Base-by-base conservation (phyloP, 2,888 invertebrate genomes). In the Hydropsyche betteni region DNA sequence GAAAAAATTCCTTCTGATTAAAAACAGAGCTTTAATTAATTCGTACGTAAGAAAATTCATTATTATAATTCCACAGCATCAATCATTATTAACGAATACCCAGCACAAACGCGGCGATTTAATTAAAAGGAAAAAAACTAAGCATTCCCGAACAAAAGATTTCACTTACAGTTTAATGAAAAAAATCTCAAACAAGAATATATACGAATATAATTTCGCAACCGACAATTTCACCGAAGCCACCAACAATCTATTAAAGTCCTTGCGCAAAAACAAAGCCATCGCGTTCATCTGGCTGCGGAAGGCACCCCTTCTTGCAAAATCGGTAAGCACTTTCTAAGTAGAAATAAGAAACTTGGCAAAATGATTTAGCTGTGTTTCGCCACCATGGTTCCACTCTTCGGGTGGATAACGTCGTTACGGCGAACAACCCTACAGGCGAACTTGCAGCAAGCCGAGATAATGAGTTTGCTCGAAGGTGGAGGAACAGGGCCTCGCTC, bases 281-380 rank as follows among this genome's bases (percentile, higher is more conserved):
- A 68, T n/a, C 7, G 10, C 34, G 24, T 8, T 24, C 24, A 24
- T 24, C 12, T 24, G n/a, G 44, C 24, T 8, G 44, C 50, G 44
- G 69, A 8, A 24, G 64, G 64, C 24, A 14, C 14, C 44, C 16
- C 14, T 69, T 69, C 33, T 64, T 14, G 50, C 44, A 34, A 64
- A 58, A 58, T 68, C n/a, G 16, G 33, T n/a, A 68, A 68, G 36
- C 33, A 34, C 38, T 68, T 68, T 38, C 12, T n/a, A 68, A 68
- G 68, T 68, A 51, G 50, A 24, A 69, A 33, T 14, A 14, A 64
- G 16, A 72, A 72, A 72, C 36, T 72, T 61, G 72, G 38, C n/a
- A 36, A 72, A 72, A 72, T 61, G 61, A 58, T 72, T 72, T 72
- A 70, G 34, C 70, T 34, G 33, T 33, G 70, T 70, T 70, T 70